Evolutionary conservation across 2,888 invertebrate species (phyloP).

Genomic region (Amblyjoppa fuscipennis): DNA sequence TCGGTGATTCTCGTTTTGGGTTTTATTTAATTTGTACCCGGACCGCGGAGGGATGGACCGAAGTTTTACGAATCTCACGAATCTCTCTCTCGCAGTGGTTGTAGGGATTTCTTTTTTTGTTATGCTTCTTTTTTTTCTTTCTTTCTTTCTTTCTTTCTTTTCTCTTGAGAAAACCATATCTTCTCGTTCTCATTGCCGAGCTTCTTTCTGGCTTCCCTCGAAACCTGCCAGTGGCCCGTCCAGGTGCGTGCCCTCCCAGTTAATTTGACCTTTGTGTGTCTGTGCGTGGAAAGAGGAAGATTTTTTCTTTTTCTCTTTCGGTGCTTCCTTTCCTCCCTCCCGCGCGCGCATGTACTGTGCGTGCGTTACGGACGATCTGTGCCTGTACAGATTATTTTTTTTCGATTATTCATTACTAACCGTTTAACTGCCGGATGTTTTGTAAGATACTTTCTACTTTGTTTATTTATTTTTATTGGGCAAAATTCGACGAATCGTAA

Average conservation of each 20-base stretch:
- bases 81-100: background rate
- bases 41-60: background rate
- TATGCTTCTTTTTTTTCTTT: background rate
- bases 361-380: conserved; percentile 5
- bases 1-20: background rate
- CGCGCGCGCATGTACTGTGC: background rate
- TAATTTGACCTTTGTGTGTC: conserved; percentile 64
- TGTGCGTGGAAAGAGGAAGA: conserved; percentile 37
- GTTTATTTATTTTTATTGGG: too few relatives aligned
- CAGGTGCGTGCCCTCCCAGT: conserved; percentile 76
- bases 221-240: conserved; percentile 73
- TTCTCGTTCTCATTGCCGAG: conserved; percentile 49
- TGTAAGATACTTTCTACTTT: too few relatives aligned
- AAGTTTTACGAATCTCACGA: background rate
- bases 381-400: background rate
- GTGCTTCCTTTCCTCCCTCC: conserved; percentile 65
- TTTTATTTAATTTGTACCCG: background rate
- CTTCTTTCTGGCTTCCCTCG: conserved; percentile 62
- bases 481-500: too few relatives aligned
- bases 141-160: background rate
- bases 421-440: too few relatives aligned
- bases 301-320: conserved; percentile 52
- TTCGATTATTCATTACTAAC: background rate
- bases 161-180: conserved; percentile 60
- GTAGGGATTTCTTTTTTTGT: background rate